A percentile compares a stretch with the other conserved stretches of the same genome.
Evolutionary conservation across 2,888 invertebrate genomes (phyloP).

Genomic region (Andrena dorsata): DNA sequence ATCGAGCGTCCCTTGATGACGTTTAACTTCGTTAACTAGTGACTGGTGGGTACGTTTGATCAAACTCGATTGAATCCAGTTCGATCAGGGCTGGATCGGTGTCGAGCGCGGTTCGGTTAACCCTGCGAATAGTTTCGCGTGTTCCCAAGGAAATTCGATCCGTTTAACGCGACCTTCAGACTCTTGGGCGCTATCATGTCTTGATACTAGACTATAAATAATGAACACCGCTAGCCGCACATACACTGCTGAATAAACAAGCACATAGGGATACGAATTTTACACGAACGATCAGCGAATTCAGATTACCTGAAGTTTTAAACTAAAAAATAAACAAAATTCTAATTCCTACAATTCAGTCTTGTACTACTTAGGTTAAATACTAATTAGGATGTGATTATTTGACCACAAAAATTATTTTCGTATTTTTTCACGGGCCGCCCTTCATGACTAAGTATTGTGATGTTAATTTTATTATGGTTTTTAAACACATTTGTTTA

Average conservation of each 20-base stretch:
- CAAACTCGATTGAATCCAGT: constrained; percentile 25
- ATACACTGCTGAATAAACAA: neutral
- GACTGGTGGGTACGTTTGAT: constrained; percentile 6
- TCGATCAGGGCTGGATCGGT: constrained; percentile 32
- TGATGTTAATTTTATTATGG: no score
- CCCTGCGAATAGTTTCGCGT: constrained; percentile 29
- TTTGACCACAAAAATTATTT: no score
- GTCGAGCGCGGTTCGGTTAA: constrained; percentile 5
- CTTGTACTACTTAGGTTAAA: no score
- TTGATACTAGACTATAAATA: constrained; percentile 51
- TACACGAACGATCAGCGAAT: neutral
- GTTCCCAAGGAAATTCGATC: constrained; percentile 45
- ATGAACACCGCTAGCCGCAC: constrained; percentile 18
- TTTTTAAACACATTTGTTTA: no score
- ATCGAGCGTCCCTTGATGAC: constrained; percentile 10
- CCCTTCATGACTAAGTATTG: no score
- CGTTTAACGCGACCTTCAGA: constrained; percentile 67
- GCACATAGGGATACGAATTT: constrained; percentile 4
- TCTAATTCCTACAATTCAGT: no score
- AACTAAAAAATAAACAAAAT: no score
- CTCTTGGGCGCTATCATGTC: constrained; percentile 62
- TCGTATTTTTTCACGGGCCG: no score
- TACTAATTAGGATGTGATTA: no score
- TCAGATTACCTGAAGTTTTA: neutral
- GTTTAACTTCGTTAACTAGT: constrained; percentile 25